Evolutionary conservation across 2,797 vertebrate species (phyloP).

Genomic region (Lerista edwardsae): DNA sequence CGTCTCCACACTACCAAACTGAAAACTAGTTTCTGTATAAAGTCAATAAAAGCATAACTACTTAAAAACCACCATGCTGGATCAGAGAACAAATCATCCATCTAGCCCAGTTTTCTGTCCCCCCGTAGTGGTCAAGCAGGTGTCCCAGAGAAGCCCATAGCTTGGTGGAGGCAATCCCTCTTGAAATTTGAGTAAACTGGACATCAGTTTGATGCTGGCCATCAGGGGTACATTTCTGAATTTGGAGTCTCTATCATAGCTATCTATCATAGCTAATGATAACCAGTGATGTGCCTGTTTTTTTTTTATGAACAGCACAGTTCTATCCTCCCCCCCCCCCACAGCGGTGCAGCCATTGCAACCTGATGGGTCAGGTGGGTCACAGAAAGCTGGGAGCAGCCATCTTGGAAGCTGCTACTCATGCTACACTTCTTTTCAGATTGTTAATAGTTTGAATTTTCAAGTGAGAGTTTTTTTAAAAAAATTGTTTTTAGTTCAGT

Average conservation of each 20-base stretch:
- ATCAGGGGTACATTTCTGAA: not conserved
- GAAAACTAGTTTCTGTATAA: conserved; percentile 41
- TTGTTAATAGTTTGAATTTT: too few relatives aligned
- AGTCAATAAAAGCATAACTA: conserved; percentile 25
- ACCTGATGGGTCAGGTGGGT: too few relatives aligned
- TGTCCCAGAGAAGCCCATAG: not conserved
- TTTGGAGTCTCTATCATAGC: not conserved
- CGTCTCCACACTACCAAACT: conserved; percentile 46
- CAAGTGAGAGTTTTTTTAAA: too few relatives aligned
- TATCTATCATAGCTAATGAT: not conserved
- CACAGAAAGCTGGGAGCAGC: too few relatives aligned
- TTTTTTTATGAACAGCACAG: too few relatives aligned
- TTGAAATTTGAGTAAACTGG: not conserved
- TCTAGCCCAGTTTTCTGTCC: not conserved
- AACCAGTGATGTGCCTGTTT: not conserved
- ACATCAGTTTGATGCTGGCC: too few relatives aligned
- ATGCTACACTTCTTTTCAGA: too few relatives aligned
- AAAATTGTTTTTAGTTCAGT: too few relatives aligned
- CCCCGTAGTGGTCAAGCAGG: not conserved
- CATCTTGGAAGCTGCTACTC: too few relatives aligned
- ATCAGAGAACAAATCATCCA: not conserved
- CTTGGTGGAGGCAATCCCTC: not conserved
- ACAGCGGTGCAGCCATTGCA: too few relatives aligned
- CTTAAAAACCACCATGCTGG: not conserved
- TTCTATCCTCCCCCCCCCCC: too few relatives aligned